Evolutionary conservation across 2,888 invertebrate species (phyloP), one percentile per base, ranked within the genome.

Genomic region (Sturmia bella): DNA sequence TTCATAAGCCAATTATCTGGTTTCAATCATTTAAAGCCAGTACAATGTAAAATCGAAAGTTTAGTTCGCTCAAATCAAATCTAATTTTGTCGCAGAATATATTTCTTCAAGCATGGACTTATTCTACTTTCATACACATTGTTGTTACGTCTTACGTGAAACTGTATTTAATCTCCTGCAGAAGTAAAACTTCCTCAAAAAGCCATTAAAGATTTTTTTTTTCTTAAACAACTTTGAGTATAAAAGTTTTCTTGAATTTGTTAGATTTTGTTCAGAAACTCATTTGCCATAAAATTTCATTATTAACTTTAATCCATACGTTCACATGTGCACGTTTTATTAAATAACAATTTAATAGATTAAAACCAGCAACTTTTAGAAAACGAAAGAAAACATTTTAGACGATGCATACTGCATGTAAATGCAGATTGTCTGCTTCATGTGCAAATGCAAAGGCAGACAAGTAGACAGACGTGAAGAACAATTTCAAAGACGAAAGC

Each of bases 301-400:
- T 50, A 52, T 41, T 52, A 66, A 52, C 52, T 52, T 69, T 45
- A n/a, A 7, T 4, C 6, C 39, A 61, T 19, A 39, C 37, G 6
- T 13, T 27, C 52, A 48, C 48, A 54, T 11, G 43, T 54, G 43
- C 15, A 77, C 17, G 63, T 74, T 69, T 50, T 50, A 74, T 80
- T 74, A 69, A 80, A 80, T 64, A 80, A 80, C 74, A 74, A 74
- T 80, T 74, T 80, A 68, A 54, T 61, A 54, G 37, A 64, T 57
- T 41, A 41, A 48, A 19, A 57, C 32, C n/a, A 63, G 21, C 48
- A 27, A 61, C 54, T 19, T 69, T 17, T 32, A 5, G 54, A 15
- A n/a, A 12, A 52, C 15, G 39, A 50, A 39, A 3, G 37, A 39
- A 54, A 50, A 61, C 48, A 74, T 43, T 74, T 69, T 57, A 43